Evolutionary conservation across 2,888 invertebrate species (phyloP), one percentile per base, ranked within the genome.

Genomic region (Eurytoma californica): DNA sequence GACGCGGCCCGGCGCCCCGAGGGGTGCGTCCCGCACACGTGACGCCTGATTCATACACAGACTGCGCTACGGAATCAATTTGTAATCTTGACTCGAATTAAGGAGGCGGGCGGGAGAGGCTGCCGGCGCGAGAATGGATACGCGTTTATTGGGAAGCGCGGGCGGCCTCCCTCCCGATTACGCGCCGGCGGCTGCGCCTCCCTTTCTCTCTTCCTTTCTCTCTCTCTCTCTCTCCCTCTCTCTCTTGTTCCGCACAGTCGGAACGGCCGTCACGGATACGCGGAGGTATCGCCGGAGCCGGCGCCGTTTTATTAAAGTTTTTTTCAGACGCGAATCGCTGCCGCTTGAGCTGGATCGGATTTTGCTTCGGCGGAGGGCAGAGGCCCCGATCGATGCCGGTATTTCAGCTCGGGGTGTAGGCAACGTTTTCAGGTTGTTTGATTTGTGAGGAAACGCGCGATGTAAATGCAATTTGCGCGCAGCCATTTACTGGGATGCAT

Each of bases 1-100:
- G 28, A 58, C n/a, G 24, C n/a, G 69, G 61, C 61, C 13, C 2
- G 61, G 57, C 61, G 60, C 60, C 84, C 84, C 82, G 86, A 88
- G 87, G 89, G 90, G 90, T 89, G 89, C 89, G 90, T 90, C 89
- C 87, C 83, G 85, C 87, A 88, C 90, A 90, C 86, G 88, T 90
- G 90, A 90, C 90, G 90, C 90, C 88, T 90, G 90, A 90, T 90
- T 90, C 89, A 90, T 90, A 89, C 86, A 78, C 78, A 68, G 72
- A 68, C 75, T 67, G 77, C 87, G 89, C 88, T 88, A 87, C 88
- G 89, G 83, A 89, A 90, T 90, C 90, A 89, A 90, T 90, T 90
- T 90, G 90, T 89, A 90, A 90, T 90, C 89, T 90, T 88, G 88
- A 88, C 88, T 89, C 84, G 88, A 88, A 89, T 89, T 88, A 88